Conservation (phyloP, 1,140 invertebrate genomes). For the Pissodes strobi region DNA sequence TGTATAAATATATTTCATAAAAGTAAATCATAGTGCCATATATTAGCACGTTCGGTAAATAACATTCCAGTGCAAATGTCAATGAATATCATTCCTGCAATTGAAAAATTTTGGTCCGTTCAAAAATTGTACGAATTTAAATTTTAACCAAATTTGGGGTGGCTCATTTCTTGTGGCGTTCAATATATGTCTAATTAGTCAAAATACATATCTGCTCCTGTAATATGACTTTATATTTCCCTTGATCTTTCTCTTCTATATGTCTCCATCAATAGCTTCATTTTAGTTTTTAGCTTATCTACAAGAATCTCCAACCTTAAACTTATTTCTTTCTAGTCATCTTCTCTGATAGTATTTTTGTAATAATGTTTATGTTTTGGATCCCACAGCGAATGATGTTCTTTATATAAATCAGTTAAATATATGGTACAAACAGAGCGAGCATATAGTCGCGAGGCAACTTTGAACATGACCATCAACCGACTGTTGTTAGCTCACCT, state of each 20-base stretch:
- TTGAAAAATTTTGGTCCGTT: too few relatives aligned
- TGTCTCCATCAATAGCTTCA: conserved; percentile 12
- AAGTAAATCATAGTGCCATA: too few relatives aligned
- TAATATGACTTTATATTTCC: conserved; percentile 1
- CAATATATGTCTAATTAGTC: too few relatives aligned
- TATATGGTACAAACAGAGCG: not conserved
- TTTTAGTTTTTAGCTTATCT: conserved; percentile 7
- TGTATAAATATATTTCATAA: too few relatives aligned
- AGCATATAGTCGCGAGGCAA: not conserved
- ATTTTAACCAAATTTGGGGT: too few relatives aligned
- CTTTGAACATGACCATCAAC: not conserved
- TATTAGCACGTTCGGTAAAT: too few relatives aligned
- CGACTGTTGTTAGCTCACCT: not conserved
- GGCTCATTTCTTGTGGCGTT: too few relatives aligned
- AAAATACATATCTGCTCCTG: conserved; percentile 1
- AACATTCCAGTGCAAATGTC: too few relatives aligned
- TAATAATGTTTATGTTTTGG: conserved; percentile 10
- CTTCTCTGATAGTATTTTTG: conserved; percentile 5
- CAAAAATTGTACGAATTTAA: too few relatives aligned
- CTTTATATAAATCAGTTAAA: conserved; percentile 19
- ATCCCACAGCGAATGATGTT: conserved; percentile 9
- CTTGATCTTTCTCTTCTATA: conserved; percentile 1
- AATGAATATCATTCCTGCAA: too few relatives aligned
- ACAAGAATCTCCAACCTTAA: conserved; percentile 8
- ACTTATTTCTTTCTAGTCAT: conserved; percentile 12